Conservation (phyloP, 2,888 invertebrate genomes). For the Xanthia icteritia region DNA sequence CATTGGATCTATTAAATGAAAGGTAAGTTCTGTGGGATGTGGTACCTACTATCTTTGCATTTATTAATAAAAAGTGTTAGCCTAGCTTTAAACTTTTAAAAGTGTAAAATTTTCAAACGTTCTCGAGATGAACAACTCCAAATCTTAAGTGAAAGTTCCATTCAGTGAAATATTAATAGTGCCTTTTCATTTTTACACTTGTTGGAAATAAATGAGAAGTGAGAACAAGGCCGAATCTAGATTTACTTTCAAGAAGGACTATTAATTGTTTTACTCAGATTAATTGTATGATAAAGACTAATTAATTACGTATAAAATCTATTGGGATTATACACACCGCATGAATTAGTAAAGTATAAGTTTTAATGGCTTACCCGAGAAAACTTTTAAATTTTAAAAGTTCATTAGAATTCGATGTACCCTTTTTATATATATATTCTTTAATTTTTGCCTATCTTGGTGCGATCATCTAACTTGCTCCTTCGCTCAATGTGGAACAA, state of each 20-base stretch:
- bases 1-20: constrained; percentile 69
- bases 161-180: neutral
- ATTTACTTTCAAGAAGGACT: neutral
- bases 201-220: neutral
- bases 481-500: neutral
- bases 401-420: neutral
- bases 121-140: neutral
- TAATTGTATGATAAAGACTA: neutral
- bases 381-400: neutral
- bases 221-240: neutral
- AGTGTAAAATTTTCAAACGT: constrained; percentile 15
- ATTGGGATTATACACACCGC: neutral
- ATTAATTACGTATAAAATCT: neutral
- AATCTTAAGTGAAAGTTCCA: constrained; percentile 11
- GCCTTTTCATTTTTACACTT: neutral
- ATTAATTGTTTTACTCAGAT: neutral
- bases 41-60: neutral
- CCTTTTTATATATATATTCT: neutral
- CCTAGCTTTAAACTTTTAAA: neutral
- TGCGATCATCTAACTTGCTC: neutral
- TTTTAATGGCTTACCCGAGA: neutral
- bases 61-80: constrained; percentile 1
- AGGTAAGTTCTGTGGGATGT: constrained; percentile 65
- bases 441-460: neutral
- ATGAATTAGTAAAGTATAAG: neutral